These are phyloP conservation scores for Gryllus longicercus DNA, from an alignment of 2,888 invertebrate species.

Conservation along the genomic window DNA sequence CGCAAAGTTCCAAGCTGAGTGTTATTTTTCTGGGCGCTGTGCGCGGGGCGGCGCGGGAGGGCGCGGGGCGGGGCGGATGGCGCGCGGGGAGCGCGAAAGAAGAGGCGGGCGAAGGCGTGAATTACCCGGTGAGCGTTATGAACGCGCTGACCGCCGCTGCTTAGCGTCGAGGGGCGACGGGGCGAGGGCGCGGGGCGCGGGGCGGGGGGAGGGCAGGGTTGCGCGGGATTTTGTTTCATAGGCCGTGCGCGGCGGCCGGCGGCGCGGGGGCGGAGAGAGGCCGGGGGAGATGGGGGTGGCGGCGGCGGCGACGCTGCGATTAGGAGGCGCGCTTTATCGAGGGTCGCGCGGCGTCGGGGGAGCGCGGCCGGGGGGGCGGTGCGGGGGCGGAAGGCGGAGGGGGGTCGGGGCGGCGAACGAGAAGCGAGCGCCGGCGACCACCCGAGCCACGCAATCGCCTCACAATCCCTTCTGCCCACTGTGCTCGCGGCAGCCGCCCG, in stretches of 20 bases:
- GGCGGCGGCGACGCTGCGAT: background rate
- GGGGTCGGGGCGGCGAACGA: too few species aligned
- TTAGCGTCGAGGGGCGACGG: background rate
- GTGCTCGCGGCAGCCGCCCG: background rate
- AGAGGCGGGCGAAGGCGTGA: slow-evolving; percentile 25
- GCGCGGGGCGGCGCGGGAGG: background rate
- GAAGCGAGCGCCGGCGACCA: too few species aligned
- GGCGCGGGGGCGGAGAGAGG: background rate
- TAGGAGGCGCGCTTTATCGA: background rate
- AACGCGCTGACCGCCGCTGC: slow-evolving; percentile 17
- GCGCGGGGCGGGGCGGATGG: background rate
- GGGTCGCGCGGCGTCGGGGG: background rate
- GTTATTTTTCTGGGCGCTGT: background rate
- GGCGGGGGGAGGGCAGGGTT: background rate
- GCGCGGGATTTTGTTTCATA: too few species aligned
- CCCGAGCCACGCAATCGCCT: background rate
- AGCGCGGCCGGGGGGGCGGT: background rate
- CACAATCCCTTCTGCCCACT: background rate
- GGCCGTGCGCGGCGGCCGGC: background rate
- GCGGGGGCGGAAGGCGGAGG: background rate
- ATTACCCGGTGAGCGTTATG: background rate
- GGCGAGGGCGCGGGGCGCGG: background rate
- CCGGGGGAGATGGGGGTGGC: background rate
- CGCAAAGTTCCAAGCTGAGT: slow-evolving; percentile 17
- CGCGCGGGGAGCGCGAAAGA: slow-evolving; percentile 1